phyloP scores from a whole-genome alignment of 1,140 invertebrate species.

The Caenorhabditis inopinata region DNA sequence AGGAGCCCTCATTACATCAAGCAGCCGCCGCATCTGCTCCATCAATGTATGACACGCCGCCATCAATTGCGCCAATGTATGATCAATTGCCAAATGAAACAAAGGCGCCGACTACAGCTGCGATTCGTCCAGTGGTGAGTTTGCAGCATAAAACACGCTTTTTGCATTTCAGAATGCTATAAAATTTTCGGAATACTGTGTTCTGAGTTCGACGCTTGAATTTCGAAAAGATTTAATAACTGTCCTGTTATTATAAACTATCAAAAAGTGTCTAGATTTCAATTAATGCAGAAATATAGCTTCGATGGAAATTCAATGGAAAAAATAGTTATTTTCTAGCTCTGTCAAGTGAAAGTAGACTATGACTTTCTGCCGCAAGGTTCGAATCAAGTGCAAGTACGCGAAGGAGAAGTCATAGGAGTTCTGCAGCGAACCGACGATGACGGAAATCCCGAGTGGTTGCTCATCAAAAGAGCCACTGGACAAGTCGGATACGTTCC shows the following conservation, averaged over 20 bases:
- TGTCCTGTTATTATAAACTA: no score
- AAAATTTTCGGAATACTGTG: no score
- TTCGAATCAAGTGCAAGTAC: neutral
- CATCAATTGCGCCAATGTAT: neutral
- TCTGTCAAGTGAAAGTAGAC: neutral
- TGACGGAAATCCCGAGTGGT: slow-evolving; percentile 36
- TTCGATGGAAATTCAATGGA: no score
- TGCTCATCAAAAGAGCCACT: slow-evolving; percentile 11
- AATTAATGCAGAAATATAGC: no score
- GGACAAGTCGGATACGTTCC: slow-evolving; percentile 37
- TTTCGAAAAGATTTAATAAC: no score
- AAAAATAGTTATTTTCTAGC: no score
- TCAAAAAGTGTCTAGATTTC: no score
- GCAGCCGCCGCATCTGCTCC: neutral
- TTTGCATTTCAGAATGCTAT: no score
- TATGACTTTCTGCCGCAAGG: neutral
- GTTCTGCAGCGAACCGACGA: slow-evolving; percentile 29
- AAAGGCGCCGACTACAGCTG: neutral
- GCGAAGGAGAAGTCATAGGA: slow-evolving; percentile 6
- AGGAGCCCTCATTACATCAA: neutral
- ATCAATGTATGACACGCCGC: neutral
- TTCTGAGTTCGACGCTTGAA: no score
- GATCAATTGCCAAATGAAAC: neutral
- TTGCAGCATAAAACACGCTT: neutral
- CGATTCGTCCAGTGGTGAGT: neutral